Conservation (phyloP, 2,797 vertebrate species). For the Bucorvus abyssinicus region DNA sequence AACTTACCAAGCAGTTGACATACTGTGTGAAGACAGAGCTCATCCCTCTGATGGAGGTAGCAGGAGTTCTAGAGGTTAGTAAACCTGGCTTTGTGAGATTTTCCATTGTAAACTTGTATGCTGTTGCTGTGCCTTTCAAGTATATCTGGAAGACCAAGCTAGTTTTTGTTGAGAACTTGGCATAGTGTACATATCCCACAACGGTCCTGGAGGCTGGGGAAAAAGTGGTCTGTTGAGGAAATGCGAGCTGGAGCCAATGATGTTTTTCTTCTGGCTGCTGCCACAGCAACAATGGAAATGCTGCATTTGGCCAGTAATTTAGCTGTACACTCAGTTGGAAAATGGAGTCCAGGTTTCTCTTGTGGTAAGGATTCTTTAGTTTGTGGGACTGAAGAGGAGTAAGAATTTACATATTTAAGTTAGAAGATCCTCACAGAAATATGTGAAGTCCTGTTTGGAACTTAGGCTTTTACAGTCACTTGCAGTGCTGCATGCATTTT, state of each 20-base stretch:
- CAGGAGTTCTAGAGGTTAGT: constrained; percentile 91
- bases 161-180: not conserved
- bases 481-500: not conserved
- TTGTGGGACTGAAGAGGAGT: not conserved
- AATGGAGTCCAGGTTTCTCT: not conserved
- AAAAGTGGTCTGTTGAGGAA: not conserved
- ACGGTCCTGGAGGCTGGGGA: too few species aligned
- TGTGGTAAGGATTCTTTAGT: not conserved
- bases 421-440: not conserved
- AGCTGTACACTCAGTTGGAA: not conserved
- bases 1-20: constrained; percentile 86
- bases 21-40: constrained; percentile 93
- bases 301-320: not conserved
- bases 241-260: not conserved
- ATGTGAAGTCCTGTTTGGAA: not conserved
- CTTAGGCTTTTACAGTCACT: not conserved
- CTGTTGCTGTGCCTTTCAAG: not conserved
- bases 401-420: not conserved
- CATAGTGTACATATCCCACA: not conserved
- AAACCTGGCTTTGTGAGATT: not conserved
- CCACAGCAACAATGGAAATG: not conserved
- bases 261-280: not conserved
- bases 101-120: not conserved
- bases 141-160: not conserved
- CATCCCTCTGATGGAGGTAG: constrained; percentile 95